phyloP scores from a whole-genome alignment of 2,113 vertebrate genomes.

The Emydocephalus ijimae region DNA sequence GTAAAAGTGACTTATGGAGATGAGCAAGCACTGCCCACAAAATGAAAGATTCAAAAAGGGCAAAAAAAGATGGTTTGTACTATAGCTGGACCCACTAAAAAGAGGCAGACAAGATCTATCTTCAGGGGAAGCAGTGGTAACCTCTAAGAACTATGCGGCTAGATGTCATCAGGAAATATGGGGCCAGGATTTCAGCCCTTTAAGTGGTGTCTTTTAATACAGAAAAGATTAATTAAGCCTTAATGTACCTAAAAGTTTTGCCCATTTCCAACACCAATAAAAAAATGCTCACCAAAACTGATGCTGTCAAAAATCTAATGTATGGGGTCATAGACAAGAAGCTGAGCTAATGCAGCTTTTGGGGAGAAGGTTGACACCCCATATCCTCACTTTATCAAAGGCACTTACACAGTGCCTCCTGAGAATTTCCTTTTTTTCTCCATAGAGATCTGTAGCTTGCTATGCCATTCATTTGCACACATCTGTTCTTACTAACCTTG shows the following conservation, averaged over 20 bases:
- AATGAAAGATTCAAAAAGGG: neutral
- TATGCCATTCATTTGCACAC: neutral
- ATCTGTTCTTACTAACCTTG: neutral
- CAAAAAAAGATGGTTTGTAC: neutral
- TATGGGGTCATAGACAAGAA: neutral
- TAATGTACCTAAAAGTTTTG: neutral
- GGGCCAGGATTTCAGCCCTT: neutral
- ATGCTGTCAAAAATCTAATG: neutral
- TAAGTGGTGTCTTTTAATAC: neutral
- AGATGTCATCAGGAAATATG: neutral
- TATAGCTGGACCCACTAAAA: neutral
- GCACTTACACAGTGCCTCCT: neutral
- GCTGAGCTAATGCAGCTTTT: neutral
- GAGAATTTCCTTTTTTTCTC: neutral
- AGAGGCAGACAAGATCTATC: neutral
- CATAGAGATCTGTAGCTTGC: neutral
- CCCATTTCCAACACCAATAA: neutral
- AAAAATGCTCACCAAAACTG: neutral
- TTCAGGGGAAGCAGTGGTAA: neutral
- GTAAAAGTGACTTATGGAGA: neutral
- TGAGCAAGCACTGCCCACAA: neutral
- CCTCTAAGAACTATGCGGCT: neutral
- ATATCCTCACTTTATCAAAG: neutral
- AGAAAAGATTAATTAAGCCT: neutral
- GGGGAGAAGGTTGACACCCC: neutral